phyloP scores from a whole-genome alignment of 35 echinoderm and acorn worm genomes.

The Acanthaster planci region DNA sequence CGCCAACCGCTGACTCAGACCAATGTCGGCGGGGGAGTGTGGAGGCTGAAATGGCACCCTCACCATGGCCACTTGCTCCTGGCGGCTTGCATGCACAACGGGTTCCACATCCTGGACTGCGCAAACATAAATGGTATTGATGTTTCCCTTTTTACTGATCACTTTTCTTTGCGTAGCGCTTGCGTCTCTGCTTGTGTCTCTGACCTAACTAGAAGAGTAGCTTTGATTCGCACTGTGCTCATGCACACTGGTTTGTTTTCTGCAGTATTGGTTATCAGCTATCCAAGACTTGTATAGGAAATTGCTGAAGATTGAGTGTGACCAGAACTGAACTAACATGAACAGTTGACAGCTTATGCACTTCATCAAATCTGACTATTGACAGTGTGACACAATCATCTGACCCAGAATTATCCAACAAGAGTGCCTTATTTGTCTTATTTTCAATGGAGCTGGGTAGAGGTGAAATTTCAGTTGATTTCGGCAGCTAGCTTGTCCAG shows the following conservation, averaged over 20 bases:
- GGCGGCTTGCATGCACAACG: slow-evolving; percentile 97
- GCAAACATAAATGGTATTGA: slow-evolving; percentile 33
- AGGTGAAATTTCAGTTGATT: too few species aligned
- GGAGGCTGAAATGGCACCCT: slow-evolving; percentile 92
- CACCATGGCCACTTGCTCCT: slow-evolving; percentile 56
- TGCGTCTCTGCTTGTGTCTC: background rate
- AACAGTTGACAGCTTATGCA: too few species aligned
- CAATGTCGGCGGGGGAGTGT: slow-evolving; percentile 78
- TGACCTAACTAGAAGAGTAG: background rate
- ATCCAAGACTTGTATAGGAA: too few species aligned
- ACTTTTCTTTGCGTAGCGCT: background rate
- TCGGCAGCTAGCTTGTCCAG: too few species aligned
- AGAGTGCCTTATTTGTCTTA: too few species aligned
- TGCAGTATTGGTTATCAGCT: background rate
- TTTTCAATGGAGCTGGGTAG: too few species aligned
- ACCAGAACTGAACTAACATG: too few species aligned
- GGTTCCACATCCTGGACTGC: slow-evolving; percentile 90
- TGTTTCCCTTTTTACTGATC: too few species aligned
- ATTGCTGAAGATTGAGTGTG: too few species aligned
- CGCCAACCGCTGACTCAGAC: slow-evolving; percentile 58
- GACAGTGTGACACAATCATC: too few species aligned
- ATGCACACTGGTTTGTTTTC: background rate
- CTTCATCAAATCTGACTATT: too few species aligned
- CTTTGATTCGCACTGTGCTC: background rate
- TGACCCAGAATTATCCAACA: too few species aligned